phyloP scores from a whole-genome alignment of 2,113 vertebrate genomes.

The Cryptotis parvus region DNA sequence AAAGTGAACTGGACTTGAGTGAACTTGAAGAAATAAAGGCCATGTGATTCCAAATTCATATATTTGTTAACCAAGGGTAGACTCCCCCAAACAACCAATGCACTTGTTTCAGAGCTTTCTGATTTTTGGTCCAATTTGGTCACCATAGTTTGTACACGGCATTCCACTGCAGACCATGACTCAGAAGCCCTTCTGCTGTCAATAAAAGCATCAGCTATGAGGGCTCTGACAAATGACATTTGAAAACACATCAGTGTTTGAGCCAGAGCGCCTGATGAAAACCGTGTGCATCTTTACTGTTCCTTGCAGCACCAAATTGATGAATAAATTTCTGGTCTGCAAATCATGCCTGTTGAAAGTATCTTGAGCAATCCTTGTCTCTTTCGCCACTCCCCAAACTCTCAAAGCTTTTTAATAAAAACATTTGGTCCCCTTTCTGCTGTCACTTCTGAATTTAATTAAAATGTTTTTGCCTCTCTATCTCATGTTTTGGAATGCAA shows the following conservation, averaged over 20 bases:
- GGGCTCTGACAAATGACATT: conserved; percentile 28
- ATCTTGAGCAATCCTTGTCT: conserved; percentile 41
- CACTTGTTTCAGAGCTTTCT: conserved; percentile 14
- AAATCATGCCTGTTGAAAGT: background rate
- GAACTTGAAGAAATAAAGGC: conserved; percentile 52
- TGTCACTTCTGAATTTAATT: conserved; percentile 58
- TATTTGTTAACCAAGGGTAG: conserved; percentile 35
- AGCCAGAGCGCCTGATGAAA: conserved; percentile 26
- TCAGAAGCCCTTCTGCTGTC: background rate
- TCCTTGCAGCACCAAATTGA: background rate
- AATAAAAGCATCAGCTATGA: background rate
- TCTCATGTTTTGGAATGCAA: background rate
- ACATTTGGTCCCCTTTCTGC: conserved; percentile 39
- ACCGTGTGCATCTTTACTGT: conserved; percentile 15
- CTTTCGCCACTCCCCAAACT: conserved; percentile 14
- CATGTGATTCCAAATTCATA: background rate
- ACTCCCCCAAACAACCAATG: background rate
- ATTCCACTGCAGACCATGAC: background rate
- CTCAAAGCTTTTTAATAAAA: conserved; percentile 42
- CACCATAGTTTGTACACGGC: background rate
- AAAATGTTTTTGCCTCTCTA: conserved; percentile 35
- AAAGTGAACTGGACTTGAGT: conserved; percentile 53
- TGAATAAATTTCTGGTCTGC: conserved; percentile 51
- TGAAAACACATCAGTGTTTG: background rate
- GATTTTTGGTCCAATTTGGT: conserved; percentile 59